phyloP scores from a whole-genome alignment of 2,797 vertebrate species.

The Microctenopoma lineatum region DNA sequence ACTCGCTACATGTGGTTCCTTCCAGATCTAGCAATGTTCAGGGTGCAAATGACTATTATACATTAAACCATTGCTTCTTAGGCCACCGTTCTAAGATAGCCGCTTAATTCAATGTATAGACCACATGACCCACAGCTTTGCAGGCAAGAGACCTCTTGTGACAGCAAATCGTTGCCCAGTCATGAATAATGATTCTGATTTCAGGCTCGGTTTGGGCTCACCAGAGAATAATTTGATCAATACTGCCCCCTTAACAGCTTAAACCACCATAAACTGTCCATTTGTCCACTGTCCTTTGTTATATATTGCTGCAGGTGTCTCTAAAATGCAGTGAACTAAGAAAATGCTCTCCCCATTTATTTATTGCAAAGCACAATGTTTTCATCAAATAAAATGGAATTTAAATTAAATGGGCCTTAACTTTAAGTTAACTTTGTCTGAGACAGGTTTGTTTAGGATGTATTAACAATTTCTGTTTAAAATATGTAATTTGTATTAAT shows the following conservation, averaged over 20 bases:
- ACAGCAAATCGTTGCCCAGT: constrained; percentile 69
- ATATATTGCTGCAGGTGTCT: constrained; percentile 3
- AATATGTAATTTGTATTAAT: not conserved
- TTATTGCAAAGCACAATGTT: not conserved
- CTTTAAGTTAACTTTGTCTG: not conserved
- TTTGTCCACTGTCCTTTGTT: constrained; percentile 35
- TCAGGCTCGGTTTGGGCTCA: constrained; percentile 45
- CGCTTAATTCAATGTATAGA: constrained; percentile 53
- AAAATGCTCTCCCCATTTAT: not conserved
- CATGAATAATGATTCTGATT: constrained; percentile 71
- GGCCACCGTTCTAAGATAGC: constrained; percentile 3
- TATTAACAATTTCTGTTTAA: too few relatives aligned
- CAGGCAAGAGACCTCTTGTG: constrained; percentile 36
- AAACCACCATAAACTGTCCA: constrained; percentile 41
- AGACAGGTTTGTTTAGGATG: not conserved
- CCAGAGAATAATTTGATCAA: constrained; percentile 54
- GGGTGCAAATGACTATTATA: constrained; percentile 31
- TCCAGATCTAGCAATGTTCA: constrained; percentile 20
- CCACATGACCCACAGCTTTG: constrained; percentile 57
- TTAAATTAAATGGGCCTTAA: not conserved
- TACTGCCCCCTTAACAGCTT: constrained; percentile 52
- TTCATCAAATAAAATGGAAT: not conserved
- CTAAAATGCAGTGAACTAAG: not conserved
- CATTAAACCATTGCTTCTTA: constrained; percentile 23
- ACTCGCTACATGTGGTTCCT: constrained; percentile 5